Conservation (phyloP, 2,797 vertebrate genomes). For the Mormyrus proboscirostris region DNA sequence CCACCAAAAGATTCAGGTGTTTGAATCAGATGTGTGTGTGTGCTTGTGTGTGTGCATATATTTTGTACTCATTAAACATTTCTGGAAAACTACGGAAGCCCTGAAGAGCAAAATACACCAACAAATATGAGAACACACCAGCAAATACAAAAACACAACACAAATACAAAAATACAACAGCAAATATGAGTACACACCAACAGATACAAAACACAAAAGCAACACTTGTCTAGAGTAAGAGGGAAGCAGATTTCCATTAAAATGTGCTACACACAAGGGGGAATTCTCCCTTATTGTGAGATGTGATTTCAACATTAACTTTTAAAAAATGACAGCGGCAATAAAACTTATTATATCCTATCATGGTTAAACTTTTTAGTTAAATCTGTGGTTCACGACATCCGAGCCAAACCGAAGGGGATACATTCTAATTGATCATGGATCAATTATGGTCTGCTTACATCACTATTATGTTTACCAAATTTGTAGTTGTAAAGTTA, state of each 20-base stretch:
- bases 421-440: background rate
- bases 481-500: background rate
- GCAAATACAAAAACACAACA: background rate
- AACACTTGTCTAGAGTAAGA: background rate
- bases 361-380: background rate
- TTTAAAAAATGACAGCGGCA: background rate
- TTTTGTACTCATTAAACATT: background rate
- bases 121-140: background rate
- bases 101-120: background rate
- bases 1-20: background rate
- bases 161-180: background rate
- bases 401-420: background rate
- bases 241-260: background rate
- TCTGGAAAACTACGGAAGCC: background rate
- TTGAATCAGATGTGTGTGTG: background rate
- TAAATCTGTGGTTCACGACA: background rate
- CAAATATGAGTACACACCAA: background rate
- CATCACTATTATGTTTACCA: background rate
- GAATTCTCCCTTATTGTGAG: background rate
- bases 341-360: background rate
- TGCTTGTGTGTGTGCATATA: background rate
- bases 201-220: background rate
- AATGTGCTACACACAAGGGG: background rate
- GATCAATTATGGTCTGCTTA: background rate
- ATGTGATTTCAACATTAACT: background rate